Evolutionary conservation across 92 coral and sea anemone species (phyloP).

Genomic region (Plumapathes pennacea): DNA sequence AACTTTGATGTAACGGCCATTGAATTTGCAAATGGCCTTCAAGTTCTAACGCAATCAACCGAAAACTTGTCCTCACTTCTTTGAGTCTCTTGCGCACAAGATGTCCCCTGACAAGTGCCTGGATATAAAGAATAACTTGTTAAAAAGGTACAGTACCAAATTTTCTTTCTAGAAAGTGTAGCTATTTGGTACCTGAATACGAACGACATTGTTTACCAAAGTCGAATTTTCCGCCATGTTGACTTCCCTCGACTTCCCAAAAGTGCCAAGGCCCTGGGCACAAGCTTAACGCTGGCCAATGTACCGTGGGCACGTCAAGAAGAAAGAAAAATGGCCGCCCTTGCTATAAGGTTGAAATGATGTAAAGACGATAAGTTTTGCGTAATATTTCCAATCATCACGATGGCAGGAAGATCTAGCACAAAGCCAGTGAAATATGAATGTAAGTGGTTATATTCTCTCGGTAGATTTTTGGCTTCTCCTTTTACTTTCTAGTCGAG

Average conservation of each 20-base stretch:
- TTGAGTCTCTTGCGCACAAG: slow-evolving; percentile 57
- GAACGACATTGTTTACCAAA: neutral
- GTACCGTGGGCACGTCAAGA: neutral
- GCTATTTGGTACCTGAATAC: slow-evolving; percentile 27
- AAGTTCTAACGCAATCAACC: slow-evolving; percentile 48
- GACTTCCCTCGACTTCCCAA: neutral
- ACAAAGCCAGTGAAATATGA: slow-evolving; percentile 63
- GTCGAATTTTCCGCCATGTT: slow-evolving; percentile 77
- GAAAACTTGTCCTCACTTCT: slow-evolving; percentile 62
- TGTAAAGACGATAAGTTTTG: neutral
- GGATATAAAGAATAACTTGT: slow-evolving; percentile 1
- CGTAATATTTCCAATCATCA: neutral
- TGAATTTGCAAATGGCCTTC: slow-evolving; percentile 23
- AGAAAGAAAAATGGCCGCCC: no score
- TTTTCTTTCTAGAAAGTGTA: neutral
- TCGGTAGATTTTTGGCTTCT: neutral
- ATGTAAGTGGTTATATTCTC: slow-evolving; percentile 52
- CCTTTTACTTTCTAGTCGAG: neutral
- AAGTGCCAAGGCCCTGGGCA: slow-evolving; percentile 22
- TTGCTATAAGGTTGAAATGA: neutral
- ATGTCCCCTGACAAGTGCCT: slow-evolving; percentile 80
- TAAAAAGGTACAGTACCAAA: neutral
- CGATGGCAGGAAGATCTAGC: slow-evolving; percentile 44
- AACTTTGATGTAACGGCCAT: slow-evolving; percentile 1
- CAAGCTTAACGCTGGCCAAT: slow-evolving; percentile 2